phyloP scores from a whole-genome alignment of 2,888 invertebrate genomes.

The Monochamus alternatus region DNA sequence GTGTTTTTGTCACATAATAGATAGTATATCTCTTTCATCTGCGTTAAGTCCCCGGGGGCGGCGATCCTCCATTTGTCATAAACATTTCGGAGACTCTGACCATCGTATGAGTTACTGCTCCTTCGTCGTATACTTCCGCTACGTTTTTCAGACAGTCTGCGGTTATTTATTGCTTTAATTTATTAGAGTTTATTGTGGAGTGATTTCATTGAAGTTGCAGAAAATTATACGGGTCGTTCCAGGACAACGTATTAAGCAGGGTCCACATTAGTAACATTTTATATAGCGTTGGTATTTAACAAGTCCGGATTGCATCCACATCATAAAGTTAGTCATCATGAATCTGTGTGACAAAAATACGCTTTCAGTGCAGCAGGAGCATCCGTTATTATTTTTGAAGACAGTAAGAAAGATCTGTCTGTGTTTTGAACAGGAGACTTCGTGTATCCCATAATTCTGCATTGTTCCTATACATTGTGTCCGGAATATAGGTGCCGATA shows the following conservation, averaged over 20 bases:
- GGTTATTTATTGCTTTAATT: slow-evolving; percentile 38
- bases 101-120: slow-evolving; percentile 56
- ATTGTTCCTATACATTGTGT: too few relatives aligned
- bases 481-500: too few relatives aligned
- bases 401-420: too few relatives aligned
- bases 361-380: too few relatives aligned
- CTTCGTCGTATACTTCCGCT: slow-evolving; percentile 45
- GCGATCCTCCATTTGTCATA: slow-evolving; percentile 67
- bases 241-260: not conserved
- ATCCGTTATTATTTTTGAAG: too few relatives aligned
- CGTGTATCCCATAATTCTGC: too few relatives aligned
- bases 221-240: slow-evolving; percentile 9
- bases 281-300: too few relatives aligned
- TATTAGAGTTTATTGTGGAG: slow-evolving; percentile 36
- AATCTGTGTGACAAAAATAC: too few relatives aligned
- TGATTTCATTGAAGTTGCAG: slow-evolving; percentile 8
- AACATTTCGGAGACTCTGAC: slow-evolving; percentile 61
- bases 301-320: too few relatives aligned
- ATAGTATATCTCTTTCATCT: slow-evolving; percentile 66
- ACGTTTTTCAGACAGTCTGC: slow-evolving; percentile 37
- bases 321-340: too few relatives aligned
- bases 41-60: slow-evolving; percentile 59
- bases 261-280: too few relatives aligned
- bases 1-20: slow-evolving; percentile 71
- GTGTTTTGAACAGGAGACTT: too few relatives aligned